Evolutionary conservation across 2,797 vertebrate genomes (phyloP).

Genomic region (Selene dorsalis): DNA sequence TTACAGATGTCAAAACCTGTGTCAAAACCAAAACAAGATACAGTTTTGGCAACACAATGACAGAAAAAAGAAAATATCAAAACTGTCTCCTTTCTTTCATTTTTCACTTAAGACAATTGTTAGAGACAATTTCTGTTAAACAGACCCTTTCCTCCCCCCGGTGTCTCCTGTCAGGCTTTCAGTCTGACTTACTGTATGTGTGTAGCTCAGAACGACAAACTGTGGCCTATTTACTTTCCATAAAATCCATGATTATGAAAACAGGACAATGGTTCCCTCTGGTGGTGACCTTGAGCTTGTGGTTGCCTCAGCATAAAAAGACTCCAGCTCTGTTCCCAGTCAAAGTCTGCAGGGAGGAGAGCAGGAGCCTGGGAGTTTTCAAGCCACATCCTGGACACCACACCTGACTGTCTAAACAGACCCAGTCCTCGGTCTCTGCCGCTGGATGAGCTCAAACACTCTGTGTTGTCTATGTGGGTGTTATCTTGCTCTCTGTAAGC

Average conservation of each 20-base stretch:
- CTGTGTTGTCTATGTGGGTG: constrained; percentile 36
- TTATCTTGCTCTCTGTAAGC: constrained; percentile 43
- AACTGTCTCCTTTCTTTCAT: too few species aligned
- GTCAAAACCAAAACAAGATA: too few species aligned
- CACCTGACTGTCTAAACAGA: constrained; percentile 71
- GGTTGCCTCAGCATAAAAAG: background rate
- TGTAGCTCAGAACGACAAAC: background rate
- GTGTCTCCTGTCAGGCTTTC: background rate
- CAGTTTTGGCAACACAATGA: too few species aligned
- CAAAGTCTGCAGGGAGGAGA: constrained; percentile 3
- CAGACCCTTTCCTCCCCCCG: background rate
- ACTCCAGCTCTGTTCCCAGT: background rate
- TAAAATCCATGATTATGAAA: constrained; percentile 3
- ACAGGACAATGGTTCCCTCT: constrained; percentile 18
- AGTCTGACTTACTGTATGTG: background rate
- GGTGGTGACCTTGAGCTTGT: background rate
- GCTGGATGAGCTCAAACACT: constrained; percentile 20
- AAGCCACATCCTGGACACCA: constrained; percentile 71
- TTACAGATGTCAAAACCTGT: too few species aligned
- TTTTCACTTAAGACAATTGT: too few species aligned
- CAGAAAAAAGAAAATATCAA: too few species aligned
- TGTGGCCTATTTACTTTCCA: background rate
- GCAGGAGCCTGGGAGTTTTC: background rate
- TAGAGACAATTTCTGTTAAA: too few species aligned
- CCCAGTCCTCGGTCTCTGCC: constrained; percentile 1